Base-by-base conservation (phyloP, 2,888 invertebrate genomes). In the Seira ritae region DNA sequence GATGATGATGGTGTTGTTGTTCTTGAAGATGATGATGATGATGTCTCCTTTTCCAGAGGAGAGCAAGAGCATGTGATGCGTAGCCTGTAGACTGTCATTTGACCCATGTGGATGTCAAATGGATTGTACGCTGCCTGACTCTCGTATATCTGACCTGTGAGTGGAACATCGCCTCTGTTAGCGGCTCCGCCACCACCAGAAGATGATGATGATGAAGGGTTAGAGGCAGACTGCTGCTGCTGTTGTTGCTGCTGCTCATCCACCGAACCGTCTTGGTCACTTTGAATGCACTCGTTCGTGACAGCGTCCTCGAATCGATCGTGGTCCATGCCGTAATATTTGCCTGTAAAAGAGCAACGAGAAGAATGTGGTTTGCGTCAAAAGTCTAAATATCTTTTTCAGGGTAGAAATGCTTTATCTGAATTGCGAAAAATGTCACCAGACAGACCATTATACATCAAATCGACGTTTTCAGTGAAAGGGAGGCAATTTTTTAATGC, bases 71-170 rank as follows among this genome's bases (percentile, higher is more conserved):
- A 94, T 85, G 92, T 92, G 19, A 94, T 89, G 68, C 92, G 91
- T 85, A 94, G 89, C 89, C 94, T 92, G 90, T 94, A 94, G 4
- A 94, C 92, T 0, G 94, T 94, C 93, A 94, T 92, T 90, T 94
- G 94, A 0, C 94, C 94, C 89, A 94, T 92, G 91, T 92, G 90
- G 90, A 92, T 87, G 90, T 92, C 85, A 89, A 91, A 91, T 1
- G 89, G 89, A 82, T 89, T 87, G 77, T 87, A 87, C 2, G 87
- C 73, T 10, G 86, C 69, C 67, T 88, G 88, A 70, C 85, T 86
- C 67, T 88, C 89, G 77, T 84, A 88, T 65, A 85, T 78, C 67
- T 77, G 90, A 90, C 62, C 91, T 68, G 79, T 62, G 24, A 77
- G 73, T 68, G 77, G 4, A 22, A 68, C 70, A 70, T 62, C 69